phyloP scores from a whole-genome alignment of 2,888 invertebrate genomes.

The Napeogenes inachia region DNA sequence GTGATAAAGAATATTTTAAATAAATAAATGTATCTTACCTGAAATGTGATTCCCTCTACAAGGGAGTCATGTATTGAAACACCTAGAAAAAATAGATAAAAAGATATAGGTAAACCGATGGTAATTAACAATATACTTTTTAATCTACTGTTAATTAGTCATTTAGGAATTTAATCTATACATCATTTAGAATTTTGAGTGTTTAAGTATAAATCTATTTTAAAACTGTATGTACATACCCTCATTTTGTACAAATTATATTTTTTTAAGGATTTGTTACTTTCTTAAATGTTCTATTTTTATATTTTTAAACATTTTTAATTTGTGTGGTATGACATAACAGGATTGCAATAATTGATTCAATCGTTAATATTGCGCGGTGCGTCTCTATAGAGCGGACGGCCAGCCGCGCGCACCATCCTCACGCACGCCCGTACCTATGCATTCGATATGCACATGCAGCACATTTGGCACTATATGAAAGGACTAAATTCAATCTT shows the following conservation, averaged over 20 bases:
- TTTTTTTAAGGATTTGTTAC: conserved; percentile 6
- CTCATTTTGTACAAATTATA: neutral
- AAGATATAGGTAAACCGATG: neutral
- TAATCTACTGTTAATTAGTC: neutral
- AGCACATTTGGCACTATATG: conserved; percentile 15
- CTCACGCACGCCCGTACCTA: conserved; percentile 13
- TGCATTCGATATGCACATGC: conserved; percentile 20
- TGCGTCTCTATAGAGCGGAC: conserved; percentile 21
- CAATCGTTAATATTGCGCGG: conserved; percentile 27
- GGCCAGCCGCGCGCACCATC: conserved; percentile 19
- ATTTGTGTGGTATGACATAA: conserved; percentile 25
- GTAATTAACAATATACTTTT: neutral
- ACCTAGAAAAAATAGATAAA: conserved; percentile 47
- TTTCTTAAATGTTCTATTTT: conserved; percentile 8
- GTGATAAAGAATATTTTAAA: too few relatives aligned
- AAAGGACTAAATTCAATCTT: conserved; percentile 11
- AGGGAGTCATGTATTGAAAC: conserved; percentile 61
- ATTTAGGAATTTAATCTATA: neutral
- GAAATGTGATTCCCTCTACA: conserved; percentile 64
- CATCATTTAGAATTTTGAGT: conserved; percentile 2
- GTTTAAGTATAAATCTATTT: neutral
- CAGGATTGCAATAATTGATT: conserved; percentile 25
- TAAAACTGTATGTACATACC: neutral
- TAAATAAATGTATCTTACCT: conserved; percentile 42
- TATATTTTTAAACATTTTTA: conserved; percentile 12